Base-by-base conservation (phyloP, 2,113 vertebrate genomes). In the Nannobrachium achirus region DNA sequence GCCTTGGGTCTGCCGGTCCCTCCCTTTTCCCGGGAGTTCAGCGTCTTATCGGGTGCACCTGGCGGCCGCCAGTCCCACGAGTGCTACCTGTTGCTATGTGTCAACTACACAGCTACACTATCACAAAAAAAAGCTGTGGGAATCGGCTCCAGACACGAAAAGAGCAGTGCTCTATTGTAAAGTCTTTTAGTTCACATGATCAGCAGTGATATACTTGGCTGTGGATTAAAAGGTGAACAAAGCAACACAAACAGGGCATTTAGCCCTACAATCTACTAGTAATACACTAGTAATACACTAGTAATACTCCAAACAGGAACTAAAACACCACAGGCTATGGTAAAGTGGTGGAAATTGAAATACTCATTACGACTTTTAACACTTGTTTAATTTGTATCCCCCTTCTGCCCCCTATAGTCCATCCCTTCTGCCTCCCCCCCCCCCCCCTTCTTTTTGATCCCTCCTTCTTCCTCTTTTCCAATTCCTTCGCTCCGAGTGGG, bases 1-100 rank as follows among this genome's bases (percentile, higher is more conserved):
- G 77, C 65, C 56, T 25, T 59, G 78, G 70, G 3, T 81, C 65
- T 56, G n/a, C 58, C 62, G 53, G 68, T 75, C 86, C 75, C 86
- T 63, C 84, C 81, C 88, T 87, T 84, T 87, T 80, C 85, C 88
- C 87, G 57, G 65, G 63, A 84, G 83, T 73, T 84, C 69, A 50
- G 68, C 85, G 88, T 92, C 92, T 95, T 93, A 79, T 72, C 71
- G 88, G 91, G 85, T 45, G 89, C 95, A 97, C 95, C 95, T 97
- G 95, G 93, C 90, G 1, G 83, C 82, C 73, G 64, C 78, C 85
- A 56, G 86, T 92, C 93, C 91, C 92, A 83, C 83, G 92, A 92
- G 57, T 92, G 91, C 93, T 93, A 94, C 94, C 92, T 89, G 83
- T 79, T 83, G 80, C 82, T 72, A 44, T 82, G 78, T 70, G 69